Conservation (phyloP, 2,113 vertebrate genomes). For the Urocynchramus pylzowi region DNA sequence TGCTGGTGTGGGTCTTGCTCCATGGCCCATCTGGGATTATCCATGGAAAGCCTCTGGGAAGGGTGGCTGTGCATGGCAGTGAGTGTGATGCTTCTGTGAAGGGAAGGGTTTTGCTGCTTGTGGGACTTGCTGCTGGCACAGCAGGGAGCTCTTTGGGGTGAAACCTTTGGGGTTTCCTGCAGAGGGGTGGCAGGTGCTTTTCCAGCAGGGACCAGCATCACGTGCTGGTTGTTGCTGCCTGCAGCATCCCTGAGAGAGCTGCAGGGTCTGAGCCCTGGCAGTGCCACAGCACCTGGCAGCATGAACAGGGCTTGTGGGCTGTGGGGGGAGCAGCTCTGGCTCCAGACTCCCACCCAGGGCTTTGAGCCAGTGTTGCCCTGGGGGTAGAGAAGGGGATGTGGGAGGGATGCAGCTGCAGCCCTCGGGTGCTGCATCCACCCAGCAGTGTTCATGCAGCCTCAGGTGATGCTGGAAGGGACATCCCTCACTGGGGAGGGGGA, state of each 20-base stretch:
- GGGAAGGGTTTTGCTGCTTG: background rate
- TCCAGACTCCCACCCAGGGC: accelerated
- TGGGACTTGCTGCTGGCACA: background rate
- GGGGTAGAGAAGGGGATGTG: background rate
- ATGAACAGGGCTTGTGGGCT: background rate
- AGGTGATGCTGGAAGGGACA: background rate
- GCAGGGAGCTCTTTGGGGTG: background rate
- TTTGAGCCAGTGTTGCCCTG: background rate
- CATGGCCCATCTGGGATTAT: accelerated
- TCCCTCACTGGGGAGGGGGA: accelerated
- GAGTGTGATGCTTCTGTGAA: accelerated
- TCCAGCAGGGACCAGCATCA: background rate
- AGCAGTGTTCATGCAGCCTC: accelerated
- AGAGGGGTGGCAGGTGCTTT: background rate
- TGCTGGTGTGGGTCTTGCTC: background rate
- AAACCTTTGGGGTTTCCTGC: background rate
- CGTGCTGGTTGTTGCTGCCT: background rate
- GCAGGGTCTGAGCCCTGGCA: background rate
- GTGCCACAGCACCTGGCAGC: background rate
- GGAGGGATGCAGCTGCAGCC: background rate
- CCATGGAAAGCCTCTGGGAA: background rate
- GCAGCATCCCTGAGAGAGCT: background rate
- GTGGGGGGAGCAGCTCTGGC: too few relatives aligned
- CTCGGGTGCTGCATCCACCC: accelerated
- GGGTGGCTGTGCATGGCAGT: accelerated